Base-by-base conservation (phyloP, 1,140 invertebrate species). In the Drosophila simulans region DNA sequence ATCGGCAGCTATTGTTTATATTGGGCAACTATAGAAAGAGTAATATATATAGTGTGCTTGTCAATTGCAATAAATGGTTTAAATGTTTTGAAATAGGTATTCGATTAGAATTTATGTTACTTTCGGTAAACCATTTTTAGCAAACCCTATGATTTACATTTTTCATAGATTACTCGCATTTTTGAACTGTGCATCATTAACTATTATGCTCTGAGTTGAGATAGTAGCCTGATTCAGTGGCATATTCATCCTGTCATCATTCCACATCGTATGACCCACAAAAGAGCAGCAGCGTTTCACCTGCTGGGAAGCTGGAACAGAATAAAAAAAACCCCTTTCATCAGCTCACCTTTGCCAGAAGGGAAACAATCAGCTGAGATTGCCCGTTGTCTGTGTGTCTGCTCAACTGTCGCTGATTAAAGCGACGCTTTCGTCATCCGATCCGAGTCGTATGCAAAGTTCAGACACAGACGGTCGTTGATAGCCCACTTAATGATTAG, bases 311-410 rank as follows among this genome's bases (percentile, higher is more conserved):
- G 10, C 22, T 22, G 20, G 20, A 2, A 22, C 20, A 22, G 20
- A 22, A 17, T 17, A 17, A 10, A 10, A 15, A 37, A 57, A 52
- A 37, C 48, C 34, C 79, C 25, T 62, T 68, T 69, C 42, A 48
- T 69, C 20, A 17, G 5, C 34, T 57, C 69, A 78, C 54, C 75
- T 64, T 49, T 52, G 35, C 42, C 11, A 46, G 20, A 22, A 22
- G 39, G 69, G 56, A 84, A 84, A 51, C 75, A 77, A 57, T 84
- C 73, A 73, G 77, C 57, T 45, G 58, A 63, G 80, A 85, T 77
- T 62, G 64, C 35, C 72, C 43, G 39, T 63, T 54, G n/a, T 73
- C 12, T 39, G 37, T 39, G 37, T 39, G 45, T 57, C 43, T 56
- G 49, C 8, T 42, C 35, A 12, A 34, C 53, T 37, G 13, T 20